A percentile compares a stretch with the other conserved stretches of the same genome.
Conservation (phyloP, 2,113 vertebrate genomes). For the Antigone vipio region DNA sequence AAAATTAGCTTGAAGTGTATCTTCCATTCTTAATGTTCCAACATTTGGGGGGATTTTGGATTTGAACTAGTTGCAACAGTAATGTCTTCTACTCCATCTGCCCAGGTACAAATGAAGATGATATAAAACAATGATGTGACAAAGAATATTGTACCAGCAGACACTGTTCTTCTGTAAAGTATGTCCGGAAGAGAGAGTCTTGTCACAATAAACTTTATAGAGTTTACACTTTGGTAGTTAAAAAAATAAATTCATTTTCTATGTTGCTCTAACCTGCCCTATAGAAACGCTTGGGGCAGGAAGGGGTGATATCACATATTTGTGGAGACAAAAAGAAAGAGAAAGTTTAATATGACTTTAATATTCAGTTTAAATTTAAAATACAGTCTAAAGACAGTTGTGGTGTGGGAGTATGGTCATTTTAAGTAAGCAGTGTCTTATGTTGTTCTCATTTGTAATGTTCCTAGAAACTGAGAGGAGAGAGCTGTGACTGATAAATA, state of each 20-base stretch:
- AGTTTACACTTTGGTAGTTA: not conserved
- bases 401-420: not conserved
- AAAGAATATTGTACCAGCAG: not conserved
- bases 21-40: not conserved
- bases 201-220: not conserved
- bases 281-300: not conserved
- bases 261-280: not conserved
- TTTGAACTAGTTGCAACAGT: not conserved
- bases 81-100: not conserved
- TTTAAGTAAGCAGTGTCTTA: slow-evolving; percentile 10
- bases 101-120: not conserved
- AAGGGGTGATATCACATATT: not conserved
- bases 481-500: slow-evolving; percentile 9
- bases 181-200: not conserved
- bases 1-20: not conserved
- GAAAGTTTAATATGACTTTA: not conserved
- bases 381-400: not conserved
- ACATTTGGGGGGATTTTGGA: not conserved
- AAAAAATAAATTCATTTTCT: not conserved
- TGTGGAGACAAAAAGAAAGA: not conserved
- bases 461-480: not conserved
- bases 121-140: not conserved
- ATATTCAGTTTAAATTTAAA: not conserved
- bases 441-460: not conserved
- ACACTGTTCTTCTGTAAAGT: not conserved